Percentiles rank a stretch among this genome's conserved stretches.
Evolutionary conservation across 1,140 invertebrate species (phyloP).

Genomic region (Lethrus apterus): DNA sequence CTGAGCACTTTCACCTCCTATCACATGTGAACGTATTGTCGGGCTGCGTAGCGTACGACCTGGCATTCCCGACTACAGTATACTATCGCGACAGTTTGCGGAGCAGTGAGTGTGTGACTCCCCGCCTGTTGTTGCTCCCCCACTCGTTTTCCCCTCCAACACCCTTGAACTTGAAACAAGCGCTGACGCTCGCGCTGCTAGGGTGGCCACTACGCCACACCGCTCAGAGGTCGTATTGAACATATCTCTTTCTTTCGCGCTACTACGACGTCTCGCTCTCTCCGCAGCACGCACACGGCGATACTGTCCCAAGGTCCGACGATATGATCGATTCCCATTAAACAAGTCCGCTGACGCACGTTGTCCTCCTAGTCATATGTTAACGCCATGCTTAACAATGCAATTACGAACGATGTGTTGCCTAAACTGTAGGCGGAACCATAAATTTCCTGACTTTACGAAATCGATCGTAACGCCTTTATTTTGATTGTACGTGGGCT

Average conservation of each 20-base stretch:
- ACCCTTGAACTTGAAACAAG: slow-evolving; percentile 62
- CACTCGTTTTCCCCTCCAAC: slow-evolving; percentile 34
- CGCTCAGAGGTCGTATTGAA: slow-evolving; percentile 36
- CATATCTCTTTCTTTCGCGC: slow-evolving; percentile 12
- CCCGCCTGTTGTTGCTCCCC: slow-evolving; percentile 40
- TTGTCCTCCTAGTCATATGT: too few species aligned
- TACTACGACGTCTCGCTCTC: not conserved
- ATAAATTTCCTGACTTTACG: not conserved
- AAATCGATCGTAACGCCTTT: slow-evolving; percentile 6
- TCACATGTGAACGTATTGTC: slow-evolving; percentile 21
- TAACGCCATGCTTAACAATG: too few species aligned
- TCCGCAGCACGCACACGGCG: not conserved
- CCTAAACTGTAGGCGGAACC: not conserved
- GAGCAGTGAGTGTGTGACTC: slow-evolving; percentile 13
- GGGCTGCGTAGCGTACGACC: slow-evolving; percentile 35
- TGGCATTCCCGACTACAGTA: slow-evolving; percentile 37
- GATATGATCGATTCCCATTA: slow-evolving; percentile 1
- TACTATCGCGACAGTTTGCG: slow-evolving; percentile 2
- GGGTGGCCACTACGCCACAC: slow-evolving; percentile 3
- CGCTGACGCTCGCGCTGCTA: slow-evolving; percentile 25
- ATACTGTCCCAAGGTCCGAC: too few species aligned
- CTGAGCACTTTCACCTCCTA: slow-evolving; percentile 31
- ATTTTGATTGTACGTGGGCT: slow-evolving; percentile 38
- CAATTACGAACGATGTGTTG: not conserved
- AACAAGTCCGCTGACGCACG: not conserved